Evolutionary conservation across 2,797 vertebrate species (phyloP).

Genomic region (Malurus leucopterus): DNA sequence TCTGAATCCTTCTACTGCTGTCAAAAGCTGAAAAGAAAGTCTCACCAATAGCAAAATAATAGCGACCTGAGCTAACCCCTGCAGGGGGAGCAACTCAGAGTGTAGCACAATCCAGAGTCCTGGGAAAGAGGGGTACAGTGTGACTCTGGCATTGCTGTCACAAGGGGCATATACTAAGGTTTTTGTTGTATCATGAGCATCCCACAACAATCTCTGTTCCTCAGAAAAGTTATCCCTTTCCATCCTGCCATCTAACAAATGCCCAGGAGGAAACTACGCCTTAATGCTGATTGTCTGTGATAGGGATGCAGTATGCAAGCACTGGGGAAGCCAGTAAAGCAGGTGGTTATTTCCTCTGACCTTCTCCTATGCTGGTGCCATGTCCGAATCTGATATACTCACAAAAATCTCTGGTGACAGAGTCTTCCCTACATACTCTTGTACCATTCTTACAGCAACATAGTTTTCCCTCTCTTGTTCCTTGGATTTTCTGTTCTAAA

Average conservation of each 20-base stretch:
- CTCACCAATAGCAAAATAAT: background rate
- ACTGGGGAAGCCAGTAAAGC: background rate
- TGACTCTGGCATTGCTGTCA: background rate
- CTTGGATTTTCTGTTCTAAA: background rate
- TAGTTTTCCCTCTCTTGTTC: background rate
- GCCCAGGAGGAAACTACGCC: background rate
- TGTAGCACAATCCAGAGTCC: background rate
- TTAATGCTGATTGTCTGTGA: background rate
- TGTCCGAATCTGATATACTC: background rate
- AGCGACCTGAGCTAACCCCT: background rate
- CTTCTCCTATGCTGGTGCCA: background rate
- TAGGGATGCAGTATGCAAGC: background rate
- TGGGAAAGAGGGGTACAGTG: background rate
- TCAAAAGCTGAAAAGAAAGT: background rate
- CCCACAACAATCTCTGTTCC: background rate
- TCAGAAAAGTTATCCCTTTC: background rate
- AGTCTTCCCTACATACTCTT: background rate
- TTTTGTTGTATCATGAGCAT: fast-evolving
- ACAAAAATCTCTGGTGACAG: background rate
- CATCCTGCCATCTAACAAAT: background rate
- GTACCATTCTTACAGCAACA: background rate
- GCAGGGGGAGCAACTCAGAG: background rate
- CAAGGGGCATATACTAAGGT: background rate
- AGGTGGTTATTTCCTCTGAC: background rate
- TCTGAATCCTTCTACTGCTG: background rate